Percentiles rank a stretch among this genome's conserved stretches.
phyloP scores from a whole-genome alignment of 2,113 vertebrate species.

The Ursus arctos region DNA sequence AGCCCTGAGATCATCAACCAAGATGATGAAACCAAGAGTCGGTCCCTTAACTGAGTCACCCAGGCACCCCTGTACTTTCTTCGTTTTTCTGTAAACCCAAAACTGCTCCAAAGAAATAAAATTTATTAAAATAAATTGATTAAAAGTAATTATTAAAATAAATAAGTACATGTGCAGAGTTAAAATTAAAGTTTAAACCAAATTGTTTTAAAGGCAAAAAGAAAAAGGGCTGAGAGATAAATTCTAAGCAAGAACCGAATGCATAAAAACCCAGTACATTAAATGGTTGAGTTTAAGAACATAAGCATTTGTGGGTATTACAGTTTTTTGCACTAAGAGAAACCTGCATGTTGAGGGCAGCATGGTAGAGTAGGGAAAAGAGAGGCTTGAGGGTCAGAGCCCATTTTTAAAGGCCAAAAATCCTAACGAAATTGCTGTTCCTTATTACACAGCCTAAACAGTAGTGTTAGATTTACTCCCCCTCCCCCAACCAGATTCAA shows the following conservation, averaged over 20 bases:
- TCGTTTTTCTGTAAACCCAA: slow-evolving; percentile 34
- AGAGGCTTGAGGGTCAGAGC: background rate
- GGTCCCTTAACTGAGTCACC: background rate
- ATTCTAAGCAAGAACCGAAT: background rate
- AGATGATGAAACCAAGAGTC: background rate
- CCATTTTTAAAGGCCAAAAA: background rate
- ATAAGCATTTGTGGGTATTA: background rate
- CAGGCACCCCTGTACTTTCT: background rate
- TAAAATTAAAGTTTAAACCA: slow-evolving; percentile 8
- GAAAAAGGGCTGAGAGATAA: background rate
- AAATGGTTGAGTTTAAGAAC: background rate
- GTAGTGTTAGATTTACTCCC: background rate
- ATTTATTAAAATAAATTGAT: background rate
- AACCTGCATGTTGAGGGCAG: background rate
- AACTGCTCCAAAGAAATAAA: background rate
- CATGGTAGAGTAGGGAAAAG: background rate
- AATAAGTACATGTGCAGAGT: background rate
- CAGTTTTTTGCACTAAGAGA: background rate
- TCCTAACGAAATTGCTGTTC: background rate
- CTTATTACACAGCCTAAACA: background rate
- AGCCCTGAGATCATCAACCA: background rate
- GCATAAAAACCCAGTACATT: background rate
- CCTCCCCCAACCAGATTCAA: background rate
- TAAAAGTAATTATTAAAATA: background rate
- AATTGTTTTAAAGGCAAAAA: slow-evolving; percentile 1